Evolutionary conservation across 2,113 vertebrate genomes (phyloP).

Genomic region (Rhynchopsitta pachyrhyncha): DNA sequence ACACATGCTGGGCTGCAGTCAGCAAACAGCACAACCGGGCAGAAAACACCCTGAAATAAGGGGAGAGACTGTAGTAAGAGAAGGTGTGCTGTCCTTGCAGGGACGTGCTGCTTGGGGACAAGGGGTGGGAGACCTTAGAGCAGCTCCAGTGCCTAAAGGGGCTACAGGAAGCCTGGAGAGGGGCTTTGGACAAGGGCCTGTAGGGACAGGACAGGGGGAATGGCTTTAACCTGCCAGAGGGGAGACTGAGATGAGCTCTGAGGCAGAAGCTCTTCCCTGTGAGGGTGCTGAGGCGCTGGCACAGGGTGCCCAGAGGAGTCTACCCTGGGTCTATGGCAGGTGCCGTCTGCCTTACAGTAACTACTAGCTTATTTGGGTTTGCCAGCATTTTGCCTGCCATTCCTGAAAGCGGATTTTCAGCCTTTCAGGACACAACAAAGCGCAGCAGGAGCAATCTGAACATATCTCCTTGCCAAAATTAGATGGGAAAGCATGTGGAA

Average conservation of each 20-base stretch:
- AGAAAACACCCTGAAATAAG: neutral
- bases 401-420: neutral
- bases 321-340: rapidly evolving
- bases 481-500: neutral
- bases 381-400: neutral
- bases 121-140: neutral
- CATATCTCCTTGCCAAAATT: neutral
- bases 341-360: neutral
- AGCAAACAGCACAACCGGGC: neutral
- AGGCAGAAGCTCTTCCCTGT: neutral
- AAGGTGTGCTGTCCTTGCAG: neutral
- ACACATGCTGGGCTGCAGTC: neutral
- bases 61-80: neutral
- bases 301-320: neutral
- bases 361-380: neutral
- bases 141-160: neutral
- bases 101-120: neutral
- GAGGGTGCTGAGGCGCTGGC: neutral
- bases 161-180: neutral
- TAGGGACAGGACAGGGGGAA: neutral
- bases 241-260: neutral
- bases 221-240: neutral
- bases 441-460: neutral
- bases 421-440: neutral
- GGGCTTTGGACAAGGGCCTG: neutral